A percentile compares a stretch with the other conserved stretches of the same genome.
Conservation (phyloP, 2,113 vertebrate species). For the Dolichallabes microphthalmus region DNA sequence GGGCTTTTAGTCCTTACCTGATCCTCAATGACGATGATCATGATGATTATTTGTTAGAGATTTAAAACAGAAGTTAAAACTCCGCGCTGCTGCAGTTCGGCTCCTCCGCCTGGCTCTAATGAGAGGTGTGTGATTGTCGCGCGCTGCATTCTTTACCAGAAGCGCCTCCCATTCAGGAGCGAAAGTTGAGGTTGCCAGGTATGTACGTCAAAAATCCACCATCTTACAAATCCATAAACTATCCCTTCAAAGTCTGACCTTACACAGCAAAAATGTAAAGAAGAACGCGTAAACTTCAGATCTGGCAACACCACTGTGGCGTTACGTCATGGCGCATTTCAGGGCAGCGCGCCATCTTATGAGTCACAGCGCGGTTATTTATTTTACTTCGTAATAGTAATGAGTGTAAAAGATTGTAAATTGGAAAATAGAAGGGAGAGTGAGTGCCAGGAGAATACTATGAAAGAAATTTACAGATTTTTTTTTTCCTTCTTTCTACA, state of each 20-base stretch:
- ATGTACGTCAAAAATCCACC: rapidly evolving
- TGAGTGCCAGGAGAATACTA: no score
- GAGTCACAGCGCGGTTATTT: background rate
- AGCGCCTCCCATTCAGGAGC: background rate
- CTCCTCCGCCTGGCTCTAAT: background rate
- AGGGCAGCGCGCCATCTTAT: background rate
- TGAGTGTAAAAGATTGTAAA: background rate
- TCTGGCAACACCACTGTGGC: background rate
- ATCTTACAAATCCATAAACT: rapidly evolving
- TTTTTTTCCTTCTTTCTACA: no score
- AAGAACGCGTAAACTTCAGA: background rate
- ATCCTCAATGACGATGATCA: constrained; percentile 48
- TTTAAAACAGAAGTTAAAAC: background rate
- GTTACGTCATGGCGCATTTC: background rate
- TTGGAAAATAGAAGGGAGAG: background rate
- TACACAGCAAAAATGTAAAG: no score
- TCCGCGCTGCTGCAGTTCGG: background rate
- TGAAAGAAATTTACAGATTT: no score
- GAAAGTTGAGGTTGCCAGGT: background rate
- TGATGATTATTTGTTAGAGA: background rate
- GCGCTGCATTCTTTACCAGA: background rate
- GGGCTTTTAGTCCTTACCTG: constrained; percentile 14
- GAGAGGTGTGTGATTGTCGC: background rate
- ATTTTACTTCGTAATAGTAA: background rate
- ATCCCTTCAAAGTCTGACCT: no score